Conservation (phyloP, 2,888 invertebrate genomes). For the Trissolcus japonicus region DNA sequence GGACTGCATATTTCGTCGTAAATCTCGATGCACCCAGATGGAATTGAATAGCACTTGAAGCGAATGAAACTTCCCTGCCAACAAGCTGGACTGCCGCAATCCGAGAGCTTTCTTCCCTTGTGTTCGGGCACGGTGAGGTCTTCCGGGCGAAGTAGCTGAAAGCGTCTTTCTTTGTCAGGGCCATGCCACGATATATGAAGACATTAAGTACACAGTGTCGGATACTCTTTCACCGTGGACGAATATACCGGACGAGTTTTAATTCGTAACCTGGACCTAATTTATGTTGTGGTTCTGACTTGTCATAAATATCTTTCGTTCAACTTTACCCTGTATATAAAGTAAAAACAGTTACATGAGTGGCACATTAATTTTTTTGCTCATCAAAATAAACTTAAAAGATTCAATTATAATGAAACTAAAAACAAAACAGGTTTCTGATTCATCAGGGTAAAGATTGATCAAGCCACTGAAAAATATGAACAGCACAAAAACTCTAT, state of each 20-base stretch:
- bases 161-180: conserved; percentile 63
- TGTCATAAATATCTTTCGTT: background rate
- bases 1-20: conserved; percentile 39
- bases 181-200: conserved; percentile 53
- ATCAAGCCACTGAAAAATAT: conserved; percentile 43
- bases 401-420: background rate
- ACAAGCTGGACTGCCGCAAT: conserved; percentile 76
- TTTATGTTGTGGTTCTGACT: too few species aligned
- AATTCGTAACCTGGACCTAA: conserved; percentile 34
- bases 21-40: conserved; percentile 72
- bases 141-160: conserved; percentile 73
- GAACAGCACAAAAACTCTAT: conserved; percentile 9
- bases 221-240: conserved; percentile 50
- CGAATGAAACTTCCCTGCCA: conserved; percentile 77
- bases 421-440: conserved; percentile 14
- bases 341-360: conserved; percentile 25
- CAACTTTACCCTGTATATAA: conserved; percentile 31
- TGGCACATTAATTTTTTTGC: conserved; percentile 33
- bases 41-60: conserved; percentile 75
- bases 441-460: conserved; percentile 22
- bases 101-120: conserved; percentile 73
- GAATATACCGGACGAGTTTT: conserved; percentile 49
- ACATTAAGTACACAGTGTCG: conserved; percentile 58
- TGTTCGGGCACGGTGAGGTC: conserved; percentile 71
- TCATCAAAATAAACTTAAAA: conserved; percentile 1